A percentile compares a stretch with the other conserved stretches of the same genome.
phyloP scores from a whole-genome alignment of 1,140 invertebrate genomes.

The Pseudachorutes palmiensis region DNA sequence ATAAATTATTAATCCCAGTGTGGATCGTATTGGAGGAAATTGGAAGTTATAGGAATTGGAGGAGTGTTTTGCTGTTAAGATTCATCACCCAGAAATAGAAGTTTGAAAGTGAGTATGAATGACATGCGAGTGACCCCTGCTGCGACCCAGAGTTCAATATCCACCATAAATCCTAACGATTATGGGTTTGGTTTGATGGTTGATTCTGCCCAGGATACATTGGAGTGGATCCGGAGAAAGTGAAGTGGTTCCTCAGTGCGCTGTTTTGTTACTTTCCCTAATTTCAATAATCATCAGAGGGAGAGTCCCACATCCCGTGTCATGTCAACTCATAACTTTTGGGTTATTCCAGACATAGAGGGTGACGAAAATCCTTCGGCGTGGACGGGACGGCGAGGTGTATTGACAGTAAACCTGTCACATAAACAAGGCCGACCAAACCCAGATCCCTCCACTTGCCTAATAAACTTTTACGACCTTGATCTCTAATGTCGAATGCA shows the following conservation, averaged over 20 bases:
- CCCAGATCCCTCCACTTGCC: neutral
- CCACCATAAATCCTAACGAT: neutral
- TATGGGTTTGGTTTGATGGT: neutral
- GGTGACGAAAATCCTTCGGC: neutral
- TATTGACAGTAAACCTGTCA: slow-evolving; percentile 26
- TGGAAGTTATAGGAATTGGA: too few species aligned
- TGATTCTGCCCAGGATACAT: neutral
- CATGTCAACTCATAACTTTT: slow-evolving; percentile 5
- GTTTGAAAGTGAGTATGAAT: neutral
- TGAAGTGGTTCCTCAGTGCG: neutral
- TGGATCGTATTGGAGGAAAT: too few species aligned
- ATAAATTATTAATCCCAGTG: too few species aligned
- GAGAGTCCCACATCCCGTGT: neutral
- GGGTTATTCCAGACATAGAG: neutral
- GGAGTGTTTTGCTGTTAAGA: neutral
- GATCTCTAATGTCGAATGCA: neutral
- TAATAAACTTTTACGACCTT: slow-evolving; percentile 11
- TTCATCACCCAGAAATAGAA: neutral
- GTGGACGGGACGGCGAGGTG: slow-evolving; percentile 17
- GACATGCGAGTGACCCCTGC: neutral
- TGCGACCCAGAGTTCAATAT: slow-evolving; percentile 6
- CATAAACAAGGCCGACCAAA: slow-evolving; percentile 17
- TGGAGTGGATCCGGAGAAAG: neutral
- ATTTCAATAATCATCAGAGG: slow-evolving; percentile 5
- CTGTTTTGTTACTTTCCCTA: neutral